These are phyloP conservation scores for Setophaga petechia DNA, from an alignment of 2,113 vertebrate genomes.

Conservation along the genomic window DNA sequence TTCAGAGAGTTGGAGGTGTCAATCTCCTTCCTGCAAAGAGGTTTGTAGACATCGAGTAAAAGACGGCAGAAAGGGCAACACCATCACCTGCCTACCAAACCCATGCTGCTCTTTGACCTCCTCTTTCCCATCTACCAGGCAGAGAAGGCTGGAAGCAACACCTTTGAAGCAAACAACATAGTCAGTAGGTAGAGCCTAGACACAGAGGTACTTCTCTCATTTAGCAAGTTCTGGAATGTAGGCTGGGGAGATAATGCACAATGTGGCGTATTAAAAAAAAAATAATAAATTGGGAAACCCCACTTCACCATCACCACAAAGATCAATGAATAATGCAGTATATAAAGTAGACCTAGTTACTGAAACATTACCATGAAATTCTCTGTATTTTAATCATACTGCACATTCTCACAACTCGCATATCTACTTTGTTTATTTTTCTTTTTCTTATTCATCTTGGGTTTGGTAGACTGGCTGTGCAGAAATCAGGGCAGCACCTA, in stretches of 20 bases:
- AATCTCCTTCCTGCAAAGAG: background rate
- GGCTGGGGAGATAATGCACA: background rate
- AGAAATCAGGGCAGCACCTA: background rate
- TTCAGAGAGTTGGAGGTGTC: background rate
- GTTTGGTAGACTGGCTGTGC: background rate
- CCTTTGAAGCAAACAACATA: background rate
- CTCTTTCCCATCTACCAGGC: background rate
- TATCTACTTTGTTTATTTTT: background rate
- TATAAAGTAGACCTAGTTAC: background rate
- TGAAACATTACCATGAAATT: background rate
- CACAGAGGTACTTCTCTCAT: background rate
- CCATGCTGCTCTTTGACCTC: background rate
- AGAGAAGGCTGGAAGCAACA: background rate
- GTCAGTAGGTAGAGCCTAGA: background rate
- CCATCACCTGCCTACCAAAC: background rate
- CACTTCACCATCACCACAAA: background rate
- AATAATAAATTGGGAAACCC: background rate
- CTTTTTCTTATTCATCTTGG: background rate
- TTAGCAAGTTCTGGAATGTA: background rate
- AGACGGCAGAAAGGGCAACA: background rate
- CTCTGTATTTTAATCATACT: background rate
- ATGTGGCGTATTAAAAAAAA: background rate
- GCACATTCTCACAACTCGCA: background rate
- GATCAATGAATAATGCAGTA: background rate
- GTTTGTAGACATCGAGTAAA: background rate